Conservation (phyloP, 2,888 invertebrate species). For the Anagyrus pseudococci region DNA sequence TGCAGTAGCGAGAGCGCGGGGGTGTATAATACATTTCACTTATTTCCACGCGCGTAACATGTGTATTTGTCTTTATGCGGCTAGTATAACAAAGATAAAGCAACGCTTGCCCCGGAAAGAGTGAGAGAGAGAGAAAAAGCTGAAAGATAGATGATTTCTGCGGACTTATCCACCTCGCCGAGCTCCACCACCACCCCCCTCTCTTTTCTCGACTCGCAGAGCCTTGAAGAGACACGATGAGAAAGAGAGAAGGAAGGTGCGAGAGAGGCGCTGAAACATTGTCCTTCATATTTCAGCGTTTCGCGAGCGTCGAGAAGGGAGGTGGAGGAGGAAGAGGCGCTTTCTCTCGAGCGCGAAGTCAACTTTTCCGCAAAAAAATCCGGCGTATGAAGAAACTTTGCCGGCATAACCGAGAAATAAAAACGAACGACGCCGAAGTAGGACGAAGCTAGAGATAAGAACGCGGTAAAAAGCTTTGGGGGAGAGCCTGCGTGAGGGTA, state of each 20-base stretch:
- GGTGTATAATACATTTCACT: too few relatives aligned
- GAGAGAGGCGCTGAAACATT: constrained; percentile 3
- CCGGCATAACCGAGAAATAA: constrained; percentile 13
- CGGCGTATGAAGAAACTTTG: constrained; percentile 17
- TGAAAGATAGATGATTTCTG: constrained; percentile 16
- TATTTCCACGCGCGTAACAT: too few relatives aligned
- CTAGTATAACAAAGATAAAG: too few relatives aligned
- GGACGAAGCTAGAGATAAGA: constrained; percentile 11
- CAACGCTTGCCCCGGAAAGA: too few relatives aligned
- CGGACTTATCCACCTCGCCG: too few relatives aligned
- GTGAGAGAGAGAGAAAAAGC: not conserved
- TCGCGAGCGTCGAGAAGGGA: too few relatives aligned
- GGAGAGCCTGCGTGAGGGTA: not conserved
- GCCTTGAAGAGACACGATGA: not conserved
- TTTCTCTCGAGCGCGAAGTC: constrained; percentile 1
- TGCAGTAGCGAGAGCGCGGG: too few relatives aligned
- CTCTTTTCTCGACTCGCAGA: not conserved
- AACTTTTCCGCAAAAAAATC: constrained; percentile 8
- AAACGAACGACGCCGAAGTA: constrained; percentile 15
- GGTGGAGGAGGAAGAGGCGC: too few relatives aligned
- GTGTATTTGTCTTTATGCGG: too few relatives aligned
- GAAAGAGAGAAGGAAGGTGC: constrained; percentile 3
- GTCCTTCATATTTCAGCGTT: constrained; percentile 28
- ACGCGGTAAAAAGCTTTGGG: constrained; percentile 10
- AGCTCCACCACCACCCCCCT: too few relatives aligned